Evolutionary conservation across 2,888 invertebrate species (phyloP), one percentile per base, ranked within the genome.

Genomic region (Pammene fasciana): DNA sequence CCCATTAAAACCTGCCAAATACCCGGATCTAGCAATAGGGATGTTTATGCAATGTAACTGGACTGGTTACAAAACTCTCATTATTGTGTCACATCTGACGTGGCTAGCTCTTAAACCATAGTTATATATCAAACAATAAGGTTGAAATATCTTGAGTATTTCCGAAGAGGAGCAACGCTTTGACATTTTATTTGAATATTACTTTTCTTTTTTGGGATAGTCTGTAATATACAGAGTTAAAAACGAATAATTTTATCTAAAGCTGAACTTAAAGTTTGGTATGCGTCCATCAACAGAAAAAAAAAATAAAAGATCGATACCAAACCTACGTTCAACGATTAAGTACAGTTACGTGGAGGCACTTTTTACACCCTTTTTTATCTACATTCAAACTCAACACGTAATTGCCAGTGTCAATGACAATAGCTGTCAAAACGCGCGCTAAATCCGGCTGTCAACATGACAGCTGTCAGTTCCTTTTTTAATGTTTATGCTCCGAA

Each of bases 401-500:
- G 59, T 82, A 81, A 83, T 83, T 77, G 75, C 77, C 67, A 73
- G 62, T 75, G 72, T 78, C 75, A 78, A 73, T 86, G 86, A 86
- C 86, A 82, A 75, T 75, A 68, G 75, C 77, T 81, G 83, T 85
- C 86, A 82, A 79, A 82, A 76, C 74, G 71, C 71, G 74, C 73
- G 76, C 75, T 73, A 76, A 79, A 76, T 61, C 75, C 71, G 70
- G 71, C 79, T 83, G 83, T 84, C 85, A 83, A 79, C 77, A 67
- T 87, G 88, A 87, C 88, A 86, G 83, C 81, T 85, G 86, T 84
- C 85, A 64, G 61, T 65, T 65, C 4, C 55, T 65, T 65, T 65
- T 65, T 54, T 43, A 16, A 62, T 62, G 62, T 52, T 62, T 41
- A 62, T 38, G 38, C 62, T 14, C 57, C 43, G 45, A 38, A 38